A percentile compares a stretch with the other conserved stretches of the same genome.
phyloP scores from a whole-genome alignment of 2,797 vertebrate genomes.

The Ceyx erithaca region DNA sequence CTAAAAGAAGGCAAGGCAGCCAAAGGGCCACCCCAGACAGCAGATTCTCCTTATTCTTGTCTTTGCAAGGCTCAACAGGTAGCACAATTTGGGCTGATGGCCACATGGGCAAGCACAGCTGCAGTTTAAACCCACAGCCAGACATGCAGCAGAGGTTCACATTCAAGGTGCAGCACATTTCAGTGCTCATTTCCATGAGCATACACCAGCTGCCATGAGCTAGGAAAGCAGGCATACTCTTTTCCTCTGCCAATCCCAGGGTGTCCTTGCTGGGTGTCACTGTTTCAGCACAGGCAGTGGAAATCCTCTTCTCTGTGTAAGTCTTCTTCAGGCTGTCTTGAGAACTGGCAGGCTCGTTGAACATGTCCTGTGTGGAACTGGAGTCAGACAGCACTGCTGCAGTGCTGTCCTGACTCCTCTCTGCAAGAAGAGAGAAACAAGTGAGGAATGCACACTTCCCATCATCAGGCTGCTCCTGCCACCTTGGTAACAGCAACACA shows the following conservation, averaged over 20 bases:
- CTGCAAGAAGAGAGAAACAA: constrained; percentile 76
- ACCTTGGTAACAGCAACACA: not conserved
- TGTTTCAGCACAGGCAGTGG: constrained; percentile 76
- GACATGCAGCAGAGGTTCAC: not conserved
- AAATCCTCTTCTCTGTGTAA: constrained; percentile 81
- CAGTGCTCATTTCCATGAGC: not conserved
- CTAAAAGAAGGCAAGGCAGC: not conserved
- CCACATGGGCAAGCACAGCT: not conserved
- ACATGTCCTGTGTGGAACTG: constrained; percentile 96
- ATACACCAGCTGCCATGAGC: not conserved
- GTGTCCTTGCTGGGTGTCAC: constrained; percentile 82
- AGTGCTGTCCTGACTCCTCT: constrained; percentile 96
- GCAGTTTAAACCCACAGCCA: not conserved
- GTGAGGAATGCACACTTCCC: constrained; percentile 24
- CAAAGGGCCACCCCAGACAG: not conserved
- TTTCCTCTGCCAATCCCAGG: constrained; percentile 81
- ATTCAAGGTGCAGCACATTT: not conserved
- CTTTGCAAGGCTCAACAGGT: not conserved
- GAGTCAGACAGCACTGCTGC: constrained; percentile 94
- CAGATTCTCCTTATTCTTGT: not conserved
- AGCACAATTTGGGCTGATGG: not conserved
- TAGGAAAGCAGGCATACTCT: constrained; percentile 78
- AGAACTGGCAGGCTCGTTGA: constrained; percentile 89
- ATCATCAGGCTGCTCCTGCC: not conserved
- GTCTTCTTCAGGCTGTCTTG: constrained; percentile 90